These are phyloP conservation scores for Acrobasis suavella DNA, from an alignment of 2,888 invertebrate genomes.

Conservation along the genomic window DNA sequence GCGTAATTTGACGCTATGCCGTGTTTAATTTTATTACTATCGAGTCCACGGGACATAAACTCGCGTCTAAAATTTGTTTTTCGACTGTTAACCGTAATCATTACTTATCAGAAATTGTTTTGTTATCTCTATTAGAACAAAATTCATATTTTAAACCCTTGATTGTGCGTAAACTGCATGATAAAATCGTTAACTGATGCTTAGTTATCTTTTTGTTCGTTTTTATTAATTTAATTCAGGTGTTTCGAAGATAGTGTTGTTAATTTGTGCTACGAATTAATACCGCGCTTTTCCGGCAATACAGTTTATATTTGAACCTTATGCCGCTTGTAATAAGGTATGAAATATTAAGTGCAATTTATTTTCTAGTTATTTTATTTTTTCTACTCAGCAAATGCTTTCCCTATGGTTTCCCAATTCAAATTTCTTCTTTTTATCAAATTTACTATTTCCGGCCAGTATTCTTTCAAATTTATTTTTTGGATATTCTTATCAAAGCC, in stretches of 20 bases:
- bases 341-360: conserved; percentile 2
- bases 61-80: conserved; percentile 34
- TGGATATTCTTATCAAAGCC: too few species aligned
- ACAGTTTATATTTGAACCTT: conserved; percentile 16
- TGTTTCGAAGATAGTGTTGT: conserved; percentile 16
- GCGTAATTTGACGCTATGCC: conserved; percentile 81
- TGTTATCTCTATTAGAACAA: conserved; percentile 73
- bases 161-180: conserved; percentile 73
- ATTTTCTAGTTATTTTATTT: conserved; percentile 4
- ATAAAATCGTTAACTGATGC: conserved; percentile 47
- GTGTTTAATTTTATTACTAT: conserved; percentile 81
- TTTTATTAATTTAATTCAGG: conserved; percentile 24
- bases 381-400: not conserved
- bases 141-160: conserved; percentile 73
- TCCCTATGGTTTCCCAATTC: not conserved
- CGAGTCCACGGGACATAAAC: conserved; percentile 69
- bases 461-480: not conserved
- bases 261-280: conserved; percentile 10
- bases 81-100: conserved; percentile 58
- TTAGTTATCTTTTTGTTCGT: conserved; percentile 27
- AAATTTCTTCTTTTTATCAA: not conserved
- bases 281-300: conserved; percentile 23
- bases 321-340: conserved; percentile 18
- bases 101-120: conserved; percentile 73
- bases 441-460: not conserved